Percentiles rank a stretch among this genome's conserved stretches.
Conservation (phyloP, 1,140 invertebrate genomes). For the Eriosoma lanigerum region DNA sequence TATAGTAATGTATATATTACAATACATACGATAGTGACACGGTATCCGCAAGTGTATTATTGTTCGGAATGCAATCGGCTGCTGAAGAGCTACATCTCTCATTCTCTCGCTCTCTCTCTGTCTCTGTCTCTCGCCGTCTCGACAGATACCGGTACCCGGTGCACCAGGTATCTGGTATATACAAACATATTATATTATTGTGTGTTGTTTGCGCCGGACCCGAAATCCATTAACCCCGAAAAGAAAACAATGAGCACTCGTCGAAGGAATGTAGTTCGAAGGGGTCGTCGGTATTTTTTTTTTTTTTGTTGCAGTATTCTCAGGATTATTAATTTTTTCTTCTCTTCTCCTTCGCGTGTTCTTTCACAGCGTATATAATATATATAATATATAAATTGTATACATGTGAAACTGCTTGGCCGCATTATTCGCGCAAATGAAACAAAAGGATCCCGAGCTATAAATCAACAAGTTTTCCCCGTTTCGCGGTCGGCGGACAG, state of each 20-base stretch:
- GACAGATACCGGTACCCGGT: neutral
- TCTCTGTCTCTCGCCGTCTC: neutral
- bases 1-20: neutral
- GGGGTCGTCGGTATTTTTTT: conserved; percentile 40
- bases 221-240: conserved; percentile 52
- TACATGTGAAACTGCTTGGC: conserved; percentile 14
- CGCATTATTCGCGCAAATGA: conserved; percentile 33
- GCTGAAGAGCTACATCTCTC: neutral
- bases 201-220: conserved; percentile 17
- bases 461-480: conserved; percentile 32
- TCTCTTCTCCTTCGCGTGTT: neutral
- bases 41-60: neutral
- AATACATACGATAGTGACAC: no score
- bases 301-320: conserved; percentile 6
- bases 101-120: neutral
- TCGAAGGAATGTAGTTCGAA: conserved; percentile 49
- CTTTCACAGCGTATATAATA: no score
- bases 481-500: conserved; percentile 13
- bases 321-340: conserved; percentile 24
- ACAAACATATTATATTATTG: neutral
- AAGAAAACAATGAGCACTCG: conserved; percentile 49
- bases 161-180: conserved; percentile 22
- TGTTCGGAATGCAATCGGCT: conserved; percentile 41
- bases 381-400: neutral
- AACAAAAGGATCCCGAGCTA: conserved; percentile 38